Evolutionary conservation across 2,113 vertebrate species (phyloP).

Genomic region (Sorex araneus): DNA sequence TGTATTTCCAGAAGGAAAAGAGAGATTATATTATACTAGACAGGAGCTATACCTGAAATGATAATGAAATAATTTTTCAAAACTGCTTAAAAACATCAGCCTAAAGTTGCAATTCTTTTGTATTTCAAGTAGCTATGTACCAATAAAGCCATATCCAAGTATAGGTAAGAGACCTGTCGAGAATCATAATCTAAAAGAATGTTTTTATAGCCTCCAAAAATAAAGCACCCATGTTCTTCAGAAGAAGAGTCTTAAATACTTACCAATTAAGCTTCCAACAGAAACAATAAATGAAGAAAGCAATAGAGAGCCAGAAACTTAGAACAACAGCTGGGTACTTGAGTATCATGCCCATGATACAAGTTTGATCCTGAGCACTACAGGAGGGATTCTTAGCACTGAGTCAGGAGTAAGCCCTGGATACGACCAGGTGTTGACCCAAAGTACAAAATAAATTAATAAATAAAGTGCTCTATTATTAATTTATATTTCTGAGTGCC

Average conservation of each 20-base stretch:
- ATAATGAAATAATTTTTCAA: neutral
- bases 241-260: neutral
- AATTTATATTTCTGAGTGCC: too few relatives aligned
- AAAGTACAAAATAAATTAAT: too few relatives aligned
- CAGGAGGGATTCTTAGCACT: too few relatives aligned
- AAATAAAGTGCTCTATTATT: too few relatives aligned
- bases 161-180: neutral
- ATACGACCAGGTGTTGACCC: too few relatives aligned
- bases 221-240: neutral
- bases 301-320: neutral
- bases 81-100: neutral
- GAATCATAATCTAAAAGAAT: conserved; percentile 42
- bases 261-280: neutral
- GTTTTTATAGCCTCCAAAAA: neutral
- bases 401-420: too few relatives aligned
- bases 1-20: neutral
- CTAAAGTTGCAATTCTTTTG: neutral
- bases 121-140: neutral
- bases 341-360: too few relatives aligned
- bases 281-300: neutral
- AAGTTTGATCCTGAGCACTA: too few relatives aligned
- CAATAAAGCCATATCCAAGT: neutral
- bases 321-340: too few relatives aligned
- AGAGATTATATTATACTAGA: neutral
- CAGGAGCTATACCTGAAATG: neutral